These are phyloP conservation scores for Microctonus hyperodae DNA, from an alignment of 2,888 invertebrate genomes.

Conservation along the genomic window DNA sequence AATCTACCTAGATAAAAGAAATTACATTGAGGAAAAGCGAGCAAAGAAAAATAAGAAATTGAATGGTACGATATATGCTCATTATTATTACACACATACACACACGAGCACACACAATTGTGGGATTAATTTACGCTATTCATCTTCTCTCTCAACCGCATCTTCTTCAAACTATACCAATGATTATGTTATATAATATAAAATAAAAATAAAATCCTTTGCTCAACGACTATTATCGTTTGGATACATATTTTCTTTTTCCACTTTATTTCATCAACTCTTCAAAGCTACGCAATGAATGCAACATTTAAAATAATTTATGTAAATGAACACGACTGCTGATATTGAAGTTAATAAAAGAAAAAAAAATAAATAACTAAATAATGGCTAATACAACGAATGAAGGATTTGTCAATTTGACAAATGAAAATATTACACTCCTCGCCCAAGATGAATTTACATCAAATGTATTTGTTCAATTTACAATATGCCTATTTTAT, in stretches of 20 bases:
- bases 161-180: not conserved
- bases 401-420: not conserved
- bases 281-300: not conserved
- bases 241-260: too few relatives aligned
- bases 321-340: not conserved
- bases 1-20: not conserved
- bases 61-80: not conserved
- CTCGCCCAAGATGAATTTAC: conserved; percentile 52
- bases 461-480: conserved; percentile 73
- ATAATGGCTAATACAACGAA: not conserved
- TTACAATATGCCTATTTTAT: conserved; percentile 79
- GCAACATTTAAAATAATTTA: not conserved
- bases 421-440: conserved; percentile 7
- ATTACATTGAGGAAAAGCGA: not conserved
- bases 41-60: not conserved
- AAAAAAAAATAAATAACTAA: not conserved
- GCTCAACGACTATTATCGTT: not conserved
- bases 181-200: not conserved
- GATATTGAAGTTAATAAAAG: not conserved
- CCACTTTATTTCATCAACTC: not conserved
- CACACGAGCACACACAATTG: not conserved
- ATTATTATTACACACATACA: not conserved
- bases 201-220: not conserved
- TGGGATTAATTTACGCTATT: conserved; percentile 3
- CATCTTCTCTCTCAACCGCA: not conserved